A percentile compares a stretch with the other conserved stretches of the same genome.
Evolutionary conservation across 2,797 vertebrate species (phyloP).

Genomic region (Euthynnus affinis): DNA sequence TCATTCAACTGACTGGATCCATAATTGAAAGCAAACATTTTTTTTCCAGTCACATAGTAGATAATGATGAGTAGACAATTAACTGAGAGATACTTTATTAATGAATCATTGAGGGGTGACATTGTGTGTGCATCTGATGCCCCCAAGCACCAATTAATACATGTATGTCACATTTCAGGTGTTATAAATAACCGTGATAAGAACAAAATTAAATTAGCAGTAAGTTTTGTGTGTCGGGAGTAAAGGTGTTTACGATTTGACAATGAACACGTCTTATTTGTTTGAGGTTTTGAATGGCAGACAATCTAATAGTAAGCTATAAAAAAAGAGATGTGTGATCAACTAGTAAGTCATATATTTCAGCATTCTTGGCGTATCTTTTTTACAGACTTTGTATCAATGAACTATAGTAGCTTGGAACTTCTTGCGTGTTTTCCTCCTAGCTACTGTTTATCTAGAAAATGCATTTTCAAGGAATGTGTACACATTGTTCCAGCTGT

Average conservation of each 20-base stretch:
- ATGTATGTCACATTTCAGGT: background rate
- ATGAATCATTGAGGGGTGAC: no score
- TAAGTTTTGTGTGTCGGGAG: background rate
- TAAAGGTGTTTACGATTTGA: background rate
- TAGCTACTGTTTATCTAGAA: no score
- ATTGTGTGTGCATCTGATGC: background rate
- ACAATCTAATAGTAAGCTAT: background rate
- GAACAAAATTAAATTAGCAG: background rate
- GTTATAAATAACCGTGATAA: no score
- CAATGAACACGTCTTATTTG: background rate
- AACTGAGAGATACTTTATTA: no score
- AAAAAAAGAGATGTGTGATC: background rate
- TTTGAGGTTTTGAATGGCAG: background rate
- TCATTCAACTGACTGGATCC: background rate
- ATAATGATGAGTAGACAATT: no score
- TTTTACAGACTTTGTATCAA: background rate
- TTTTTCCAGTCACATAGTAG: no score
- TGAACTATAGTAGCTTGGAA: background rate
- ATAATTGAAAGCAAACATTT: conserved; percentile 1
- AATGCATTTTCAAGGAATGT: no score
- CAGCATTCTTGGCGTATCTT: background rate
- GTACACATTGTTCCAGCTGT: no score
- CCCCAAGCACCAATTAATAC: background rate
- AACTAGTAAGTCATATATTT: background rate
- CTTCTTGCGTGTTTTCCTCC: background rate